These are phyloP conservation scores for Apodemia zela DNA, from an alignment of 2,888 invertebrate species.

Conservation along the genomic window DNA sequence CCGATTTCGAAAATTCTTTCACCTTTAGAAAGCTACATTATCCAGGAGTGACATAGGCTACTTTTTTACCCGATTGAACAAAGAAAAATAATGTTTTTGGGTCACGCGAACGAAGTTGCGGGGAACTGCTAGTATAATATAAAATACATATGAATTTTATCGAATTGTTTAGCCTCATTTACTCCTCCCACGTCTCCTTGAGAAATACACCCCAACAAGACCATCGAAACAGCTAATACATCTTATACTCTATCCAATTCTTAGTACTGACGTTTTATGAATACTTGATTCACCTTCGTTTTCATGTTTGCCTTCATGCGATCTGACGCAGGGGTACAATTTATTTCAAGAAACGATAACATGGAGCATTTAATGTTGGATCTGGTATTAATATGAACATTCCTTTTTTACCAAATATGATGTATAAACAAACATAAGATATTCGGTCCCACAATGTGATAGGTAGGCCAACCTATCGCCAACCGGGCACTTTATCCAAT, in stretches of 20 bases:
- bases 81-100: no score
- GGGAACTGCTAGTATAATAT: no score
- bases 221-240: not conserved
- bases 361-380: not conserved
- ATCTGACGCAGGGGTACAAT: conserved; percentile 8
- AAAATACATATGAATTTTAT: no score
- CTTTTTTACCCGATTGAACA: no score
- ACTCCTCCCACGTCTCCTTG: not conserved
- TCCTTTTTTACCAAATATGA: not conserved
- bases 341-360: conserved; percentile 10
- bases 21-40: no score
- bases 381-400: not conserved
- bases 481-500: no score
- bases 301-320: not conserved
- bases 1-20: no score
- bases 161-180: not conserved
- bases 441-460: no score
- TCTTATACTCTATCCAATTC: conserved; percentile 3
- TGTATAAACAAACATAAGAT: no score
- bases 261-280: conserved; percentile 8
- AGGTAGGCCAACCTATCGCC: no score
- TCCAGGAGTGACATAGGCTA: no score
- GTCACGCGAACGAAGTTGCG: no score
- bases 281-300: conserved; percentile 13
- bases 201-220: not conserved